These are phyloP conservation scores for Erebia aethiops DNA, from an alignment of 2,888 invertebrate species.

Conservation along the genomic window DNA sequence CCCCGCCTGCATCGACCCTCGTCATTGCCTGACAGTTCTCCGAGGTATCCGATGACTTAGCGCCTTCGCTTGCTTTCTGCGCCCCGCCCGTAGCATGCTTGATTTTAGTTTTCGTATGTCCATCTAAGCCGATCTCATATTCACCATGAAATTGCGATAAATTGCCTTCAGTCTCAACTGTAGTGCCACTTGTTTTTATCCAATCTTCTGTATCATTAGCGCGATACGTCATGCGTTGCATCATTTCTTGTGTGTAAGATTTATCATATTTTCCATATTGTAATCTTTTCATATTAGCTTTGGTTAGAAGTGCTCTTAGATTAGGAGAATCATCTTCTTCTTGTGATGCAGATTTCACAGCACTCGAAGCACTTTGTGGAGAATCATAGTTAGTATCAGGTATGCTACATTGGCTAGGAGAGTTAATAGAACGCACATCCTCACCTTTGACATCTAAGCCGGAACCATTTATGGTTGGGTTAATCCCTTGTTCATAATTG, in stretches of 20 bases:
- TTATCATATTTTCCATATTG: slow-evolving; percentile 61
- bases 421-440: slow-evolving; percentile 60
- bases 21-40: slow-evolving; percentile 74
- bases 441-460: slow-evolving; percentile 54
- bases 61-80: slow-evolving; percentile 57
- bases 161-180: slow-evolving; percentile 65
- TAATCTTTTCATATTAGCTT: slow-evolving; percentile 56
- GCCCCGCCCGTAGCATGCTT: slow-evolving; percentile 68
- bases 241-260: slow-evolving; percentile 57
- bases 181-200: slow-evolving; percentile 65
- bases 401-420: slow-evolving; percentile 67
- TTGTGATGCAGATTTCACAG: slow-evolving; percentile 57
- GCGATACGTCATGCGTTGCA: slow-evolving; percentile 60
- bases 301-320: slow-evolving; percentile 82
- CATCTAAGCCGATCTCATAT: slow-evolving; percentile 58
- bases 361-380: slow-evolving; percentile 63
- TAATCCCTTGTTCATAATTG: slow-evolving; percentile 56
- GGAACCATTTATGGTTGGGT: slow-evolving; percentile 47
- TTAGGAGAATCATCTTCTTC: slow-evolving; percentile 79
- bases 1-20: slow-evolving; percentile 76
- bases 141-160: slow-evolving; percentile 77
- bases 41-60: slow-evolving; percentile 66
- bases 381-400: slow-evolving; percentile 70
- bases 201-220: slow-evolving; percentile 58
- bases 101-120: slow-evolving; percentile 66